Base-by-base conservation (phyloP, 2,888 invertebrate species). In the Conus canariensis region DNA sequence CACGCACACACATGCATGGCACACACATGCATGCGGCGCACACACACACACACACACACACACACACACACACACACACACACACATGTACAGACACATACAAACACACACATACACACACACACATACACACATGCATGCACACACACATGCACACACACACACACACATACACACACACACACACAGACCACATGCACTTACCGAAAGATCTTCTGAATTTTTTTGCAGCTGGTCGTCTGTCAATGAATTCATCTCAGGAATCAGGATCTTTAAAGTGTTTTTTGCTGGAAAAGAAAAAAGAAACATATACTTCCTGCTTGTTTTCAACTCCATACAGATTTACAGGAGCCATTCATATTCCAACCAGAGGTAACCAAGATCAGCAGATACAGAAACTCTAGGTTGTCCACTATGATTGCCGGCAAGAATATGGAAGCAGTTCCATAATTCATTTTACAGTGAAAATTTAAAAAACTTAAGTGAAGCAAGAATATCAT, bases 211-310 rank as follows among this genome's bases (percentile, higher is more conserved):
- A 93, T 96, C 96, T 86, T 95, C 94, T 22, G 92, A 90, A 16
- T 93, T 94, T n/a, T 93, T 93, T 30, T 93, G 94, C 25, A 92
- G 90, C 80, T 94, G 94, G 67, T 94, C 95, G 58, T 95, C 95
- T 45, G 94, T 93, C 12, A 95, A 91, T 92, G 98, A 98, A 92
- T 98, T 97, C 97, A 99, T 98, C 97, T 98, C 98, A 0, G 99
- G 99, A 93, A 99, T 98, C 89, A 99, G 97, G 95, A 99, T 98
- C 96, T 98, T 98, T 74, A 99, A 97, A 86, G 99, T 98, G 93
- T 98, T 98, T 90, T 98, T 97, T 0, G 99, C 99, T 96, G 92
- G 14, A 93, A 91, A 60, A 86, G 30, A 91, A 85, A 25, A 87
- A 14, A 82, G 70, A 74, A 19, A 85, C 64, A 1, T 4, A 3